phyloP scores from a whole-genome alignment of 2,113 vertebrate genomes.

The Dolichallabes microphthalmus region DNA sequence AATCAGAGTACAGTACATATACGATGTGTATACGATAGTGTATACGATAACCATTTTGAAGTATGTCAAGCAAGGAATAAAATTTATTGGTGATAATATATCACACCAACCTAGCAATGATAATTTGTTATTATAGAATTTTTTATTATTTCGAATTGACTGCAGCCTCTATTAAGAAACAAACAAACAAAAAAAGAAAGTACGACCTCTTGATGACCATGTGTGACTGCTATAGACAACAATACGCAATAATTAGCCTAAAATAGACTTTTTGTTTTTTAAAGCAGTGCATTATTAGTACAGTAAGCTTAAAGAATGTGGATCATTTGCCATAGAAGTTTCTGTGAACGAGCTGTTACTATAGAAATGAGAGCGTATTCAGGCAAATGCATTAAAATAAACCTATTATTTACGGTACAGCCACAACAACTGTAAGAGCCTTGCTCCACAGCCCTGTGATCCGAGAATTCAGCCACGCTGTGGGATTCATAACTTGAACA shows the following conservation, averaged over 20 bases:
- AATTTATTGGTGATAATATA: not conserved
- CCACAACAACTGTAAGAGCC: not conserved
- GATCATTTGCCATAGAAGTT: not conserved
- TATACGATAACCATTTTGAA: not conserved
- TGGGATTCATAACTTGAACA: not conserved
- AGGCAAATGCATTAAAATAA: not conserved
- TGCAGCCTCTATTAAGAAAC: too few species aligned
- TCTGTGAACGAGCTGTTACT: not conserved
- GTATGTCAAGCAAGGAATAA: too few species aligned
- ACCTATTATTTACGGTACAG: not conserved
- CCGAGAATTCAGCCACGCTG: not conserved
- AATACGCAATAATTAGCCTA: not conserved
- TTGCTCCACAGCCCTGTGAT: not conserved
- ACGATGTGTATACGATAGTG: too few species aligned
- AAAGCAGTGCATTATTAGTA: not conserved
- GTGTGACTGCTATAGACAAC: not conserved
- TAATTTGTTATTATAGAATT: not conserved
- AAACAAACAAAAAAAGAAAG: not conserved
- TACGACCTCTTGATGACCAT: not conserved
- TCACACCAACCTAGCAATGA: not conserved
- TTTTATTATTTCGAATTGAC: not conserved
- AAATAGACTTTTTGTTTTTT: not conserved
- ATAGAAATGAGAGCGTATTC: not conserved
- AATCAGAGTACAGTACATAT: too few species aligned
- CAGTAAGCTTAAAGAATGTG: not conserved